Conservation (phyloP, 2,888 invertebrate species). For the Cordilura impudica region DNA sequence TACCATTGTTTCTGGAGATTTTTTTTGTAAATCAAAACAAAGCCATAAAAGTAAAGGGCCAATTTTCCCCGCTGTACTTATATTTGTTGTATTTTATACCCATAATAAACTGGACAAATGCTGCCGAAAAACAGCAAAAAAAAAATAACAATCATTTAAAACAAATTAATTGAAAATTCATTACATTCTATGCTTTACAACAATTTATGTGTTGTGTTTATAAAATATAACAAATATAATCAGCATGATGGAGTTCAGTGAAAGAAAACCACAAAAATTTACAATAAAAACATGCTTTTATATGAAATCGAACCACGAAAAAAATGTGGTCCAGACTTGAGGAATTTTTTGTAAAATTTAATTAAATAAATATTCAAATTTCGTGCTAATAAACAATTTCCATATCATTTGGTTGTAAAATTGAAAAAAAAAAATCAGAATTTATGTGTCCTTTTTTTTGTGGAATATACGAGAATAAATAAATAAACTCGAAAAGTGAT, state of each 20-base stretch:
- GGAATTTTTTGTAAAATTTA: conserved; percentile 44
- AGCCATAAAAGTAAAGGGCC: too few species aligned
- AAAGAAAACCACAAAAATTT: conserved; percentile 50
- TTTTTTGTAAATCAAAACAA: too few species aligned
- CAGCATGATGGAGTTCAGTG: conserved; percentile 31
- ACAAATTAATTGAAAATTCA: conserved; percentile 43
- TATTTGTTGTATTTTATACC: conserved; percentile 6
- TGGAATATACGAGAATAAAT: too few species aligned
- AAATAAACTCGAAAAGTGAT: too few species aligned
- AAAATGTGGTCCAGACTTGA: conserved; percentile 58
- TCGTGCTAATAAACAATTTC: conserved; percentile 8
- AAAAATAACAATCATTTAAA: background rate
- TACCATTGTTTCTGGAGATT: conserved; percentile 44
- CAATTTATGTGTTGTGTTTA: conserved; percentile 25
- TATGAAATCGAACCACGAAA: conserved; percentile 42
- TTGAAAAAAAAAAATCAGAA: background rate
- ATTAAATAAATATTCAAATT: conserved; percentile 44
- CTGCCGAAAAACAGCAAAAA: conserved; percentile 7
- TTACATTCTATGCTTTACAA: conserved; percentile 29
- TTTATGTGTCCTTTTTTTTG: too few species aligned
- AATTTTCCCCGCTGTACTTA: too few species aligned
- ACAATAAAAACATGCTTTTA: conserved; percentile 26
- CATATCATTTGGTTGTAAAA: too few species aligned
- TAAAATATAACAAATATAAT: conserved; percentile 35
- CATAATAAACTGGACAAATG: conserved; percentile 27